A percentile compares a stretch with the other conserved stretches of the same genome.
Evolutionary conservation across 2,113 vertebrate genomes (phyloP).

Genomic region (Bambusicola thoracicus): DNA sequence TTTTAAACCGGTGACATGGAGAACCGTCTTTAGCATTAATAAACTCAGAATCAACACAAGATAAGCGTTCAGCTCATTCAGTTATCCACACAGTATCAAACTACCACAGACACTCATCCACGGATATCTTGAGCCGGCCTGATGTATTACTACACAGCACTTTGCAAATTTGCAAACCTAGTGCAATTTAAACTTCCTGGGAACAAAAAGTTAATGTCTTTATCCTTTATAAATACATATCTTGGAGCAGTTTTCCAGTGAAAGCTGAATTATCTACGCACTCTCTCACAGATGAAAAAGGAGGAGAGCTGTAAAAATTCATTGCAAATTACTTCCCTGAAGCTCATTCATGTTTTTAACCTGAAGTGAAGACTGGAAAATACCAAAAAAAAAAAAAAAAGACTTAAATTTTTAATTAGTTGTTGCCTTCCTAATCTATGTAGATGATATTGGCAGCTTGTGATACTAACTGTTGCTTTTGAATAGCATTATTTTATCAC

Average conservation of each 20-base stretch:
- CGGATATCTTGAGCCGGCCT: not conserved
- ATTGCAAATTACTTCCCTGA: not conserved
- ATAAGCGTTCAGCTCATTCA: not conserved
- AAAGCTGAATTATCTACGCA: not conserved
- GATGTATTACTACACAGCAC: not conserved
- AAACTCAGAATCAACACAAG: not conserved
- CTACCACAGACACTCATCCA: not conserved
- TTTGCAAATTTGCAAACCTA: slow-evolving; percentile 21
- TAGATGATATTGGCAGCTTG: not conserved
- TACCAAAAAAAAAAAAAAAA: not conserved
- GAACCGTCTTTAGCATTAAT: slow-evolving; percentile 17
- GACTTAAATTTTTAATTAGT: slow-evolving; percentile 8
- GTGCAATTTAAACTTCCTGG: not conserved
- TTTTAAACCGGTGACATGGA: slow-evolving; percentile 13
- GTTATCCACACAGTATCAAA: not conserved
- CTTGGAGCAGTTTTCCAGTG: slow-evolving; percentile 1
- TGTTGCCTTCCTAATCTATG: not conserved
- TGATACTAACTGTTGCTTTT: not conserved
- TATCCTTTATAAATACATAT: slow-evolving; percentile 31
- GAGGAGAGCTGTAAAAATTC: not conserved
- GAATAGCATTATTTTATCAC: not conserved
- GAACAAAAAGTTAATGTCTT: slow-evolving; percentile 32
- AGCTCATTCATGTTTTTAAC: slow-evolving; percentile 34
- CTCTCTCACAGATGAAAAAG: not conserved
- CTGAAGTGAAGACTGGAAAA: slow-evolving; percentile 21